Percentiles rank a stretch among this genome's conserved stretches.
Conservation (phyloP, 2,797 vertebrate species). For the Melanotaenia pygmaea region DNA sequence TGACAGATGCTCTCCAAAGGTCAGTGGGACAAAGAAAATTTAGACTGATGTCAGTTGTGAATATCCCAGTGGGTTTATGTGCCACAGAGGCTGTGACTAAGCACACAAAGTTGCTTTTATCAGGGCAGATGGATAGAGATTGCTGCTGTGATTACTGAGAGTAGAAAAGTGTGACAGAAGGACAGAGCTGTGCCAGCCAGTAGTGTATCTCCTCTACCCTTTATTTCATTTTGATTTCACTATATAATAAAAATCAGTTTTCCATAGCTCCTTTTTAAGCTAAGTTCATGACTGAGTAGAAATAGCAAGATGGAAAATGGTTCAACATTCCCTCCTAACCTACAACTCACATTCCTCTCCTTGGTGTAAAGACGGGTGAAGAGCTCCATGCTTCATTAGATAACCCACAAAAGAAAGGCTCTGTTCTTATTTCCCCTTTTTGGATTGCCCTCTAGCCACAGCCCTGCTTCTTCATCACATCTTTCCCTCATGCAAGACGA, state of each 20-base stretch:
- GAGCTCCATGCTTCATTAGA: slow-evolving; percentile 71
- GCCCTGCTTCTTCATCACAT: slow-evolving; percentile 30
- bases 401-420: slow-evolving; percentile 62
- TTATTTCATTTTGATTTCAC: slow-evolving; percentile 11
- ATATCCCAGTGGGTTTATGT: slow-evolving; percentile 38
- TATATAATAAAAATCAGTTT: slow-evolving; percentile 8
- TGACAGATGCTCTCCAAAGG: slow-evolving; percentile 64
- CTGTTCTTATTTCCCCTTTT: slow-evolving; percentile 44
- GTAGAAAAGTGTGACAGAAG: slow-evolving; percentile 48
- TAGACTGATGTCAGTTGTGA: slow-evolving; percentile 40
- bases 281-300: slow-evolving; percentile 5
- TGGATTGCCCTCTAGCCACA: slow-evolving; percentile 24
- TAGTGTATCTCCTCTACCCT: slow-evolving; percentile 3
- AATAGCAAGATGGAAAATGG: slow-evolving; percentile 56
- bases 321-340: slow-evolving; percentile 63
- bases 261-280: slow-evolving; percentile 17
- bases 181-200: slow-evolving; percentile 32
- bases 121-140: slow-evolving; percentile 59
- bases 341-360: slow-evolving; percentile 68
- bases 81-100: slow-evolving; percentile 35
- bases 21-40: slow-evolving; percentile 56
- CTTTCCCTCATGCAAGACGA: slow-evolving; percentile 37
- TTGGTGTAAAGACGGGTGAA: slow-evolving; percentile 60
- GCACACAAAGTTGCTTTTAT: slow-evolving; percentile 34
- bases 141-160: slow-evolving; percentile 57